Evolutionary conservation across 1,140 invertebrate genomes (phyloP).

Genomic region (Potamilus streckersoni): DNA sequence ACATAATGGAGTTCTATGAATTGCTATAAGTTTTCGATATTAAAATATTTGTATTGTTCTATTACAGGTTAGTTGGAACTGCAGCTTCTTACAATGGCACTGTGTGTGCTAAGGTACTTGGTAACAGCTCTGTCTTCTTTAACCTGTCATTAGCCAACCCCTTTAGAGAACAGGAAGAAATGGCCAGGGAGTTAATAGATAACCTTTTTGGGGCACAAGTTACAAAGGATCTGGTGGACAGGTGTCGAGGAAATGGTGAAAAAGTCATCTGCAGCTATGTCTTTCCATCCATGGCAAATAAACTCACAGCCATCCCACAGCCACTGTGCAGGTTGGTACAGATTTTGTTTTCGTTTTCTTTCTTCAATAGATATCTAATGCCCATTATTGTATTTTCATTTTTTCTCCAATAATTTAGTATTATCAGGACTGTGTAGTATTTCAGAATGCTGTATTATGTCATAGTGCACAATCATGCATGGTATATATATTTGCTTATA

Average conservation of each 20-base stretch:
- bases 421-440: no score
- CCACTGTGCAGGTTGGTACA: constrained; percentile 23
- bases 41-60: no score
- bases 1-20: no score
- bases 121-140: constrained; percentile 13
- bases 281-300: constrained; percentile 16
- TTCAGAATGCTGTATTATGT: no score
- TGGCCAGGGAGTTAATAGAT: constrained; percentile 15
- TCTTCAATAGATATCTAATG: no score
- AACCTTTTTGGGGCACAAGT: constrained; percentile 5
- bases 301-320: constrained; percentile 8
- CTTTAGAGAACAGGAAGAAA: constrained; percentile 13
- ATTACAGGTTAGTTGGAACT: constrained; percentile 4
- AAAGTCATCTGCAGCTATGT: constrained; percentile 21
- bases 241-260: constrained; percentile 18
- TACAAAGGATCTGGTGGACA: constrained; percentile 5
- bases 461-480: no score
- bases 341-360: not conserved
- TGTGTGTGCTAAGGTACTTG: constrained; percentile 12
- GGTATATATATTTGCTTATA: no score
- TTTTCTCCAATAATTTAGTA: no score
- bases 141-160: constrained; percentile 11
- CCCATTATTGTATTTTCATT: no score
- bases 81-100: constrained; percentile 25
- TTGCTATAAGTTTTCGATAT: no score